Evolutionary conservation across 2,113 vertebrate species (phyloP).

Genomic region (Promerops cafer): DNA sequence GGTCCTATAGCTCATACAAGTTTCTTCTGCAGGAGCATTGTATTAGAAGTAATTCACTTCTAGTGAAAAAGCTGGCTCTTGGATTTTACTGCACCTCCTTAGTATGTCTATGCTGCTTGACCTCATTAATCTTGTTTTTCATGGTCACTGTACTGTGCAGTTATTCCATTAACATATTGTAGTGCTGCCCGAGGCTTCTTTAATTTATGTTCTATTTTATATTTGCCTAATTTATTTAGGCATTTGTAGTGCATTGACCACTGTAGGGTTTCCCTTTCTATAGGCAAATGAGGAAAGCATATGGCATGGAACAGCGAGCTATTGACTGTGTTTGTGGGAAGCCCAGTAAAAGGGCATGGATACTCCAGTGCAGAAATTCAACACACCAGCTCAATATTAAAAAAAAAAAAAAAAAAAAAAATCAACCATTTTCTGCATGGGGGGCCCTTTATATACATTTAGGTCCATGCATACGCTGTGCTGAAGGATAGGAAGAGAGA

Average conservation of each 20-base stretch:
- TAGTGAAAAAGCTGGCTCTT: neutral
- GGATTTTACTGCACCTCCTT: neutral
- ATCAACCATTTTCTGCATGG: neutral
- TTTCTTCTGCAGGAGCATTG: neutral
- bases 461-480: neutral
- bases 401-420: neutral
- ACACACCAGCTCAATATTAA: neutral
- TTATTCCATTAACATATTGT: conserved; percentile 59
- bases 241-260: conserved; percentile 42
- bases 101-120: neutral
- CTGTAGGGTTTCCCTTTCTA: conserved; percentile 12
- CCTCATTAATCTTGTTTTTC: conserved; percentile 58
- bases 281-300: neutral
- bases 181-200: conserved; percentile 5
- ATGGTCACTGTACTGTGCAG: conserved; percentile 33
- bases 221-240: conserved; percentile 50
- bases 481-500: neutral
- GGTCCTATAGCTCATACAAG: neutral
- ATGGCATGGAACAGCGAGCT: neutral
- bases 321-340: neutral
- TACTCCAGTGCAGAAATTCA: neutral
- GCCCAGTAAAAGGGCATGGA: neutral
- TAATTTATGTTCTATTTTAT: conserved; percentile 37
- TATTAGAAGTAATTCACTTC: neutral
- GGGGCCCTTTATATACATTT: neutral